phyloP scores from a whole-genome alignment of 2,888 invertebrate species.

The Microctonus aethiopoides region DNA sequence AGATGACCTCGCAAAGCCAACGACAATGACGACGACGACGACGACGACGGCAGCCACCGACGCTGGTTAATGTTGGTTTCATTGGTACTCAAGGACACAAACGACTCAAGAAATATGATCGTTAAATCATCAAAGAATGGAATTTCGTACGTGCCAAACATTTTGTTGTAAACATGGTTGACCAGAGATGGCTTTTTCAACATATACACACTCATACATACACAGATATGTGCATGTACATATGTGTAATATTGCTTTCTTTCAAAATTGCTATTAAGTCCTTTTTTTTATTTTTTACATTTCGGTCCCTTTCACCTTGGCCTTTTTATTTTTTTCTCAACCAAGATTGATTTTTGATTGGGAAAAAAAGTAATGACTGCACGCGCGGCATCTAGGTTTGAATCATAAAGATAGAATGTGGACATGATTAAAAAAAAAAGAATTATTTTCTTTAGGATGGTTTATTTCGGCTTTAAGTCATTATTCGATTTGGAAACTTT shows the following conservation, averaged over 20 bases:
- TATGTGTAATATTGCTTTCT: neutral
- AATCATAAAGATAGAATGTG: neutral
- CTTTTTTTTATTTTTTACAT: neutral
- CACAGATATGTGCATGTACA: no score
- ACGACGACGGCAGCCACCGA: no score
- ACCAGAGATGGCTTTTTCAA: neutral
- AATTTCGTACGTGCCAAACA: constrained; percentile 47
- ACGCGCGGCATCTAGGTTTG: neutral
- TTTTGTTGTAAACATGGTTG: neutral
- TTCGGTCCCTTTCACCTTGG: neutral
- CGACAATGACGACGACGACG: no score
- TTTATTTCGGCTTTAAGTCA: neutral
- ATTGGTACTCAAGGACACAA: constrained; percentile 49
- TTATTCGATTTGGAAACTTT: neutral
- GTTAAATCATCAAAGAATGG: constrained; percentile 48
- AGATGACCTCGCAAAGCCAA: neutral
- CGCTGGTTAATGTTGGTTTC: no score
- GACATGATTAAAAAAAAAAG: neutral
- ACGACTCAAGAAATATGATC: constrained; percentile 48
- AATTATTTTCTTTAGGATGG: neutral
- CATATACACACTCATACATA: no score
- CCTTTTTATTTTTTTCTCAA: neutral
- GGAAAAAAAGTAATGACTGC: neutral
- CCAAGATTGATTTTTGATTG: neutral
- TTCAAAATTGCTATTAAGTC: neutral